Percentiles rank a stretch among this genome's conserved stretches.
These are phyloP conservation scores for Rhea pennata DNA, from an alignment of 2,113 vertebrate species.

Conservation along the genomic window DNA sequence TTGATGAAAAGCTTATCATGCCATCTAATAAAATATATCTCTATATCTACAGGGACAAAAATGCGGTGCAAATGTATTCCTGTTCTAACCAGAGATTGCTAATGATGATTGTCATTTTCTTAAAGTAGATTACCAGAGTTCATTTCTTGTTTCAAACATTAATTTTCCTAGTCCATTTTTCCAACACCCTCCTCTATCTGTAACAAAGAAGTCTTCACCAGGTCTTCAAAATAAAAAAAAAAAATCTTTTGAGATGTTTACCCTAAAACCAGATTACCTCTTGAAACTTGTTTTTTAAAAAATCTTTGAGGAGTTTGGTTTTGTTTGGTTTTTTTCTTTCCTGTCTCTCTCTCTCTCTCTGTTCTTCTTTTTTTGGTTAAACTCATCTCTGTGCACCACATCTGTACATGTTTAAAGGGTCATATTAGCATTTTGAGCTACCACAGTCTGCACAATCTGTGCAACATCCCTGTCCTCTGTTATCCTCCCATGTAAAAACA, in stretches of 20 bases:
- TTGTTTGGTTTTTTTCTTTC: neutral
- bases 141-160: neutral
- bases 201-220: neutral
- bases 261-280: neutral
- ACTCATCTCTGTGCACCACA: neutral
- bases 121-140: neutral
- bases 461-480: neutral
- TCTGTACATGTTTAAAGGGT: neutral
- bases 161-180: neutral
- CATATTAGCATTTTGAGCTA: constrained; percentile 50
- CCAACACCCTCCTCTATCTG: neutral
- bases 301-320: neutral
- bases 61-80: neutral
- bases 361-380: constrained; percentile 19
- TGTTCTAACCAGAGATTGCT: neutral
- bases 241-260: neutral
- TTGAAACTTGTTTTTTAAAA: neutral
- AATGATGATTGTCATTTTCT: neutral
- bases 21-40: neutral
- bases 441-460: neutral
- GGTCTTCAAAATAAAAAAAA: neutral
- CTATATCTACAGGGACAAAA: neutral
- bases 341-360: neutral
- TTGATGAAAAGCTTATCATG: neutral
- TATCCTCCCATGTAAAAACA: neutral